These are phyloP conservation scores for Sardina pilchardus DNA, from an alignment of 2,113 vertebrate species.

Conservation along the genomic window DNA sequence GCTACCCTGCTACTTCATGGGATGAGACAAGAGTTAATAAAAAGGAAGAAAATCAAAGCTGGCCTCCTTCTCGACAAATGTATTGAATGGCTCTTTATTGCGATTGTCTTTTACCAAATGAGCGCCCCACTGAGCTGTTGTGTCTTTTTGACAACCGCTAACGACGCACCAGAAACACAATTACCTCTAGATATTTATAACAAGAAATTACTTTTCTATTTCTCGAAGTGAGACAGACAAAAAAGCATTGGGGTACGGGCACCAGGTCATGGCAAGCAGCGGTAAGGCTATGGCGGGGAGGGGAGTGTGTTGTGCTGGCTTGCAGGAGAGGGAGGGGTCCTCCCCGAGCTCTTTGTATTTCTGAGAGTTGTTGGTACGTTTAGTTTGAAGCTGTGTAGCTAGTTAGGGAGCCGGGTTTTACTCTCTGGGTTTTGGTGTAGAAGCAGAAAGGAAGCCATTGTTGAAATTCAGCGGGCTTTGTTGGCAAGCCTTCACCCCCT, in stretches of 20 bases:
- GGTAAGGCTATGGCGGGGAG: conserved; percentile 37
- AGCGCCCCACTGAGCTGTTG: conserved; percentile 91
- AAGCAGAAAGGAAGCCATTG: conserved; percentile 82
- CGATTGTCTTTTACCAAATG: conserved; percentile 85
- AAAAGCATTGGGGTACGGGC: conserved; percentile 53
- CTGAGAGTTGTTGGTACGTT: conserved; percentile 71
- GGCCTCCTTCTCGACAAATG: conserved; percentile 68
- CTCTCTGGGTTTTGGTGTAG: conserved; percentile 75
- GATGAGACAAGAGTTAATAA: conserved; percentile 23
- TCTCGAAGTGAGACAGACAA: conserved; percentile 66
- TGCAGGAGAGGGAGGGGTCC: conserved; percentile 13
- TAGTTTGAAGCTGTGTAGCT: conserved; percentile 74
- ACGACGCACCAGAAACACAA: conserved; percentile 93
- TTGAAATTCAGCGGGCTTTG: conserved; percentile 78
- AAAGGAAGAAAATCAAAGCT: conserved; percentile 67
- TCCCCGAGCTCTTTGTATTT: conserved; percentile 68
- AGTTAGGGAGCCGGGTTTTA: conserved; percentile 70
- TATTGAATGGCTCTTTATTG: conserved; percentile 88
- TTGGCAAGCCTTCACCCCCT: conserved; percentile 78
- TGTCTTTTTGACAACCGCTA: conserved; percentile 91
- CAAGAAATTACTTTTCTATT: conserved; percentile 86
- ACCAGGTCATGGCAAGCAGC: conserved; percentile 67
- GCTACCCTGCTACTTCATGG: conserved; percentile 29
- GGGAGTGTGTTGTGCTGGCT: conserved; percentile 32
- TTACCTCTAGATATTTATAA: conserved; percentile 87